Percentiles rank a stretch among this genome's conserved stretches.
phyloP scores from a whole-genome alignment of 2,888 invertebrate genomes.

The Minunthozetes semirufus region DNA sequence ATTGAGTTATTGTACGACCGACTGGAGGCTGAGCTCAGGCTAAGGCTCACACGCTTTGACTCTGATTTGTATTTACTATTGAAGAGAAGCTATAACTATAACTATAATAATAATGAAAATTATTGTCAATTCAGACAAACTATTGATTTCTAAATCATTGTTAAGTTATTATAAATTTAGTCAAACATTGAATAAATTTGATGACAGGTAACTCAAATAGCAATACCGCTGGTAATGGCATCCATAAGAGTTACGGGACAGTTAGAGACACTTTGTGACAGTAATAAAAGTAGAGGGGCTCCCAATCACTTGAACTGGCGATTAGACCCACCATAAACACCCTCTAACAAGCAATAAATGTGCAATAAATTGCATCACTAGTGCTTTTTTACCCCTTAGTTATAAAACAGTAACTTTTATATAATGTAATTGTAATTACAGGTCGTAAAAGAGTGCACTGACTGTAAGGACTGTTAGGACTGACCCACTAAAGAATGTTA shows the following conservation, averaged over 20 bases:
- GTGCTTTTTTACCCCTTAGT: conserved; percentile 15
- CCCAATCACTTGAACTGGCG: conserved; percentile 30
- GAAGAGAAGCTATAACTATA: not conserved
- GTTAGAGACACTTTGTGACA: conserved; percentile 29
- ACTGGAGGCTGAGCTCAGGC: conserved; percentile 13
- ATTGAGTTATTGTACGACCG: conserved; percentile 30
- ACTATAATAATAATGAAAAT: not conserved
- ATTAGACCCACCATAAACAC: conserved; percentile 33
- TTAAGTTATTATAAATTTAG: conserved; percentile 6
- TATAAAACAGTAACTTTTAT: conserved; percentile 27
- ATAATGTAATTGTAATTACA: conserved; percentile 30
- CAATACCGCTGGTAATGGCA: not conserved
- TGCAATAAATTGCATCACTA: conserved; percentile 36
- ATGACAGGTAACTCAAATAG: not conserved
- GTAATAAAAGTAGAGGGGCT: conserved; percentile 27
- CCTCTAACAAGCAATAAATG: conserved; percentile 34
- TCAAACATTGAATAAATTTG: not conserved
- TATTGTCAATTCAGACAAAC: not conserved
- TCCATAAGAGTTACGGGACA: conserved; percentile 26
- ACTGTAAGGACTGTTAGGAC: too few species aligned
- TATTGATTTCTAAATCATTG: conserved; percentile 11
- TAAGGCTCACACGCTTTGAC: not conserved
- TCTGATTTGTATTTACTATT: not conserved
- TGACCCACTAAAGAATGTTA: conserved; percentile 19
- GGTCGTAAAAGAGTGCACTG: conserved; percentile 18